Evolutionary conservation across 2,888 invertebrate genomes (phyloP).

Genomic region (Drosophila testacea): DNA sequence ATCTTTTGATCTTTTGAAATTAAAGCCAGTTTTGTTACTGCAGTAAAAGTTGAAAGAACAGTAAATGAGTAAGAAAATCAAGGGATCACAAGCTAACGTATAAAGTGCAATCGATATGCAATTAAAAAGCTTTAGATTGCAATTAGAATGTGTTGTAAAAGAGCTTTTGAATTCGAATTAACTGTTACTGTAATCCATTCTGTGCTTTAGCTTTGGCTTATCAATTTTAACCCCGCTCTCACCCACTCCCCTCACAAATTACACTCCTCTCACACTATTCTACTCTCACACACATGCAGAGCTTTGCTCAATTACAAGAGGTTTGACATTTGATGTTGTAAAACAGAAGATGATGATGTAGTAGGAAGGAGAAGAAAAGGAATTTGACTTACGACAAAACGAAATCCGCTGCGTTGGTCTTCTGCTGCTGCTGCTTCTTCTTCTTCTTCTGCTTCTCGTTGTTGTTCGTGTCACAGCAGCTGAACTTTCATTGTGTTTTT

Average conservation of each 20-base stretch:
- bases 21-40: too few species aligned
- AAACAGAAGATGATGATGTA: background rate
- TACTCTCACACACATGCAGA: background rate
- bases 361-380: background rate
- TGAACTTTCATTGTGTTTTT: constrained; percentile 54
- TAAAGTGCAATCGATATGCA: background rate
- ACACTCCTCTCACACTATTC: background rate
- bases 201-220: constrained; percentile 17
- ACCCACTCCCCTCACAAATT: background rate
- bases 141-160: constrained; percentile 24
- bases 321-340: constrained; percentile 17
- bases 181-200: constrained; percentile 18
- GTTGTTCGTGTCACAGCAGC: constrained; percentile 38
- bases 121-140: background rate
- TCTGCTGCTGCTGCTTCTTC: constrained; percentile 2
- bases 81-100: background rate
- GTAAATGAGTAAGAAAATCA: too few species aligned
- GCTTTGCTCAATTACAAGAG: constrained; percentile 9
- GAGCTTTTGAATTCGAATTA: constrained; percentile 11
- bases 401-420: constrained; percentile 57
- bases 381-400: constrained; percentile 49
- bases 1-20: too few species aligned
- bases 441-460: constrained; percentile 22
- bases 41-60: too few species aligned
- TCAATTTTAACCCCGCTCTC: constrained; percentile 4